Conservation (phyloP, 2,113 vertebrate species). For the Chloropsis hardwickii region DNA sequence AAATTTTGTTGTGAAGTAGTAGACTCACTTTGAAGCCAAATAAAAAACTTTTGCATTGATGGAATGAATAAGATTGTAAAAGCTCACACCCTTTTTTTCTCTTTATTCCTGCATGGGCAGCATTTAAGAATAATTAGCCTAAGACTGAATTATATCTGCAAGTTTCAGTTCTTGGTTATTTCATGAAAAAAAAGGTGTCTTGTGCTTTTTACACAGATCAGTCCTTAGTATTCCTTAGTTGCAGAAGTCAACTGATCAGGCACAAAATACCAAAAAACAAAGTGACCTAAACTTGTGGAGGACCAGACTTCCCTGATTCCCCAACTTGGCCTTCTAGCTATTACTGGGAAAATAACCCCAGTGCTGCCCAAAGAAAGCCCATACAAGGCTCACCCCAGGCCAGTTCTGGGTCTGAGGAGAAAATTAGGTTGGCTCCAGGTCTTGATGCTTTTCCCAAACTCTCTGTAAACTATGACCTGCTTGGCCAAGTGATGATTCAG, state of each 20-base stretch:
- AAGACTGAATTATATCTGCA: slow-evolving; percentile 18
- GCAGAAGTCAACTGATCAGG: not conserved
- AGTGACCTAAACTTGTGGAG: not conserved
- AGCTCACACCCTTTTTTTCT: slow-evolving; percentile 48
- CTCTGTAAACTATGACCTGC: not conserved
- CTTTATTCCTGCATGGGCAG: not conserved
- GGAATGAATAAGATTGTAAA: slow-evolving; percentile 59
- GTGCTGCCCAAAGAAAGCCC: not conserved
- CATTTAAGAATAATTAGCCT: slow-evolving; percentile 21
- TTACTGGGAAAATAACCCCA: not conserved
- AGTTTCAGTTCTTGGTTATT: slow-evolving; percentile 1
- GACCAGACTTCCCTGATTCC: not conserved
- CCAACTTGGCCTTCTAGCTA: accelerated
- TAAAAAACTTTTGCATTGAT: slow-evolving; percentile 65
- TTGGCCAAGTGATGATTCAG: not conserved
- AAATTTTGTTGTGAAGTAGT: slow-evolving; percentile 75
- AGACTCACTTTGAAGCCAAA: slow-evolving; percentile 72
- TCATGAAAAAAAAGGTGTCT: not conserved
- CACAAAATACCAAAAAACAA: not conserved
- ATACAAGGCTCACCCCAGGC: not conserved
- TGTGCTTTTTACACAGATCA: not conserved
- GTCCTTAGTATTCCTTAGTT: not conserved
- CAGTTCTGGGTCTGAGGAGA: not conserved
- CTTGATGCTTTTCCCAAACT: not conserved
- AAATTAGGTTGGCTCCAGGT: not conserved